Base-by-base conservation (phyloP, 1,140 invertebrate genomes). In the Onthophagus taurus region DNA sequence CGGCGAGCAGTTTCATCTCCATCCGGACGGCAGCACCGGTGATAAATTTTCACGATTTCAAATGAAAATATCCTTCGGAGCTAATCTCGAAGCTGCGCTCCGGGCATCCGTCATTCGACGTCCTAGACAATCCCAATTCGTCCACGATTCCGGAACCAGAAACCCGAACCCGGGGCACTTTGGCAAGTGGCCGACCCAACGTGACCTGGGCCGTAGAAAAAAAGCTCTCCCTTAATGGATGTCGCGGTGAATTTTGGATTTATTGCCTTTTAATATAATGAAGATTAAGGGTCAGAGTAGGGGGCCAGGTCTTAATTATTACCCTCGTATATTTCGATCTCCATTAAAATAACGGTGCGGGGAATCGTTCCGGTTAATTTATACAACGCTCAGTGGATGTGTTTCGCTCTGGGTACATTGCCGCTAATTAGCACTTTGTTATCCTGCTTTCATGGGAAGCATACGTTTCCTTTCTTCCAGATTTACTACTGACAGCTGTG, bases 191-290 rank as follows among this genome's bases (percentile, higher is more conserved):
- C 29, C 4, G 3, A 4, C n/a, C 14, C 1, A 34, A 7, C 3
- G 6, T 31, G n/a, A n/a, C n/a, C n/a, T 16, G 5, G 12, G 9
- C 2, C 31, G n/a, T 18, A 34, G 14, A 6, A 34, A 34, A 33
- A 34, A 34, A 14, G 17, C 31, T 34, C 31, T 14, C 19, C 31
- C 8, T 34, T 18, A 18, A 34, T 34, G n/a, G n/a, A n/a, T n/a
- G n/a, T n/a, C n/a, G n/a, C n/a, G n/a, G n/a, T n/a, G n/a, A n/a
- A n/a, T 47, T 14, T 14, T 31, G 17, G 38, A 47, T 47, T 43
- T 47, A 47, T 43, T 29, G 36, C 31, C 45, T 42, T 47, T 47
- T 47, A 47, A 47, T 47, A 43, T 47, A 47, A 47, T 43, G 45
- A 42, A 47, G 45, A 42, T 43, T 34, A 47, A 47, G n/a, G 23